These are phyloP conservation scores for Oncorhynchus mykiss DNA, from an alignment of 2,113 vertebrate genomes.

Conservation along the genomic window DNA sequence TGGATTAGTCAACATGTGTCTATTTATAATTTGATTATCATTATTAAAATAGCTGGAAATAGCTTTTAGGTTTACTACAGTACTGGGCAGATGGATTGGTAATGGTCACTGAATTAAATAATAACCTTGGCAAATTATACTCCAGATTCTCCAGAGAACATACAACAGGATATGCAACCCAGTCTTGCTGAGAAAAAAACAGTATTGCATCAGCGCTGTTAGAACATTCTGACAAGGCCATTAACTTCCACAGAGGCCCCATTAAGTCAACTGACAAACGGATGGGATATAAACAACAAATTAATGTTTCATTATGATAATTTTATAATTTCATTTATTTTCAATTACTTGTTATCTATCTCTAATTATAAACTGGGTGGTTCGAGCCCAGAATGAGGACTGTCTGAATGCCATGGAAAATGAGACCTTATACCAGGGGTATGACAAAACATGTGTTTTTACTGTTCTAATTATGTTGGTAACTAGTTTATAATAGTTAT, in stretches of 20 bases:
- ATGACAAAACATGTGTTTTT: no score
- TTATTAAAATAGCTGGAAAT: background rate
- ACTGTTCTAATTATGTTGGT: no score
- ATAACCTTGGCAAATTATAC: slow-evolving; percentile 32
- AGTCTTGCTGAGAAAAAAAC: background rate
- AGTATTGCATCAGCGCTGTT: slow-evolving; percentile 6
- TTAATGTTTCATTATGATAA: background rate
- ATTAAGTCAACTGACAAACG: slow-evolving; percentile 1
- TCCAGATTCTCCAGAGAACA: background rate
- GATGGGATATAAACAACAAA: background rate
- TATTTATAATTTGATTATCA: background rate
- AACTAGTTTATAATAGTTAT: no score
- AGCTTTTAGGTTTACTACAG: no score
- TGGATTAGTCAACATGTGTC: background rate
- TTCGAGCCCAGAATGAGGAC: no score
- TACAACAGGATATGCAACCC: background rate
- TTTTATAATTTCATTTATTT: background rate
- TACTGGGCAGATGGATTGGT: slow-evolving; percentile 23
- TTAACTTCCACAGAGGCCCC: background rate
- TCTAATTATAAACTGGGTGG: no score
- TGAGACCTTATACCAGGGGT: no score
- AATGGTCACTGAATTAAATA: slow-evolving; percentile 38
- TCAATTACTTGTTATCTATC: background rate
- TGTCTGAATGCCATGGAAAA: no score
- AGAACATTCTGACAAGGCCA: background rate